Conservation (phyloP, 1,140 invertebrate genomes). For the Atta colombica region DNA sequence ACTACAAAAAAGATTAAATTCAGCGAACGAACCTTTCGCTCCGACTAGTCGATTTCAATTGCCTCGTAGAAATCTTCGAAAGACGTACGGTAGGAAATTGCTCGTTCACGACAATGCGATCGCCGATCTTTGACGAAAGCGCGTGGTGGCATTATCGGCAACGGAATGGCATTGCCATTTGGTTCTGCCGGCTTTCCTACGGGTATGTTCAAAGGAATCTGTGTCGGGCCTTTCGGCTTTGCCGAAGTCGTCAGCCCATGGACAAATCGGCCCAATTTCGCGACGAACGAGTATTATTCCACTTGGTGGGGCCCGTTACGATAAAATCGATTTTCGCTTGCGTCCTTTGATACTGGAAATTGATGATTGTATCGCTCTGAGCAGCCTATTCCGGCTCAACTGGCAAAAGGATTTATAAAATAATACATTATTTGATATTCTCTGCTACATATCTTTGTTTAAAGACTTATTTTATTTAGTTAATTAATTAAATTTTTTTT, state of each 20-base stretch:
- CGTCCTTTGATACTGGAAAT: slow-evolving; percentile 32
- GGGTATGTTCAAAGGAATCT: slow-evolving; percentile 43
- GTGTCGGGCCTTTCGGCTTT: slow-evolving; percentile 30
- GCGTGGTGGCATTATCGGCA: slow-evolving; percentile 44
- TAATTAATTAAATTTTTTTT: background rate
- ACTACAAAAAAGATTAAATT: slow-evolving; percentile 47
- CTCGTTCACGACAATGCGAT: slow-evolving; percentile 56
- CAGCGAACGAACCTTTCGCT: slow-evolving; percentile 30
- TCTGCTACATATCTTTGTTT: background rate
- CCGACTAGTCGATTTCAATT: slow-evolving; percentile 36
- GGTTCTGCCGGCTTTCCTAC: slow-evolving; percentile 12
- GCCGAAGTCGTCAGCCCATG: background rate
- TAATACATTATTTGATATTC: slow-evolving; percentile 3
- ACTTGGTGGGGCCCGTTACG: slow-evolving; percentile 4
- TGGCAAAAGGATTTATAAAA: background rate
- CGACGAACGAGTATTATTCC: slow-evolving; percentile 52
- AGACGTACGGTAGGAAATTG: slow-evolving; percentile 52
- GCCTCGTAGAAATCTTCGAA: slow-evolving; percentile 13
- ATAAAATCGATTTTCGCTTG: background rate
- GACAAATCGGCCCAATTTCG: slow-evolving; percentile 53
- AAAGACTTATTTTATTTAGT: background rate
- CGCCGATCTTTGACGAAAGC: slow-evolving; percentile 52
- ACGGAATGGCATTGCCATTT: slow-evolving; percentile 21
- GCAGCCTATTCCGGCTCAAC: background rate
- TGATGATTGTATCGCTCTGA: slow-evolving; percentile 21